phyloP scores from a whole-genome alignment of 2,888 invertebrate species.

The Arenicola marina region DNA sequence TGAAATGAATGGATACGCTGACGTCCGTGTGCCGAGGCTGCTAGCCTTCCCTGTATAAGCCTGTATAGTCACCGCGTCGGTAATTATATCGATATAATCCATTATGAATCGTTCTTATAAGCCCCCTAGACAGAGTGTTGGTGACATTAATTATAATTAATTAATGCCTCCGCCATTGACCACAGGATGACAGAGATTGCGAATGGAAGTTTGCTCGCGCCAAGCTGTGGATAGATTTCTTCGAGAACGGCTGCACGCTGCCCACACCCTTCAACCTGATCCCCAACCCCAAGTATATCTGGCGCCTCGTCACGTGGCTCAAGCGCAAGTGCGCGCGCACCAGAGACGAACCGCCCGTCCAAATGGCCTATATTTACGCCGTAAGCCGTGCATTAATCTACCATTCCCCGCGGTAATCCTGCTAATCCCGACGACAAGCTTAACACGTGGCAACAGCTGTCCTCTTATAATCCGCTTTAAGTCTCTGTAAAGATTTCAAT shows the following conservation, averaged over 20 bases:
- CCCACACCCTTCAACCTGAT: constrained; percentile 48
- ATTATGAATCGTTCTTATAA: too few species aligned
- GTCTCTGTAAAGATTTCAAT: not conserved
- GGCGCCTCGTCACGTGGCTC: not conserved
- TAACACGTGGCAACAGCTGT: too few species aligned
- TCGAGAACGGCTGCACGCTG: constrained; percentile 42
- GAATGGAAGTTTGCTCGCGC: constrained; percentile 52
- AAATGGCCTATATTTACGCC: not conserved
- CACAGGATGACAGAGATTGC: constrained; percentile 44
- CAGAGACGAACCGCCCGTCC: not conserved
- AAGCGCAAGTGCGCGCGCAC: not conserved
- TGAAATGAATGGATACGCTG: too few species aligned
- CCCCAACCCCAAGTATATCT: constrained; percentile 23
- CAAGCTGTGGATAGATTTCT: constrained; percentile 46
- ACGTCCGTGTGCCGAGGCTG: too few species aligned
- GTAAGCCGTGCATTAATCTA: not conserved
- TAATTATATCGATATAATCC: too few species aligned
- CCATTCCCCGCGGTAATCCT: not conserved
- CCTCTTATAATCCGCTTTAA: too few species aligned
- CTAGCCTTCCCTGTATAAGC: too few species aligned
- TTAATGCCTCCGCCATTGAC: too few species aligned
- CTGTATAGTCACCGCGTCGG: too few species aligned
- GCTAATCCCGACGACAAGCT: too few species aligned
- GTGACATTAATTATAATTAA: too few species aligned
- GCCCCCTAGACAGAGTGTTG: too few species aligned